A percentile compares a stretch with the other conserved stretches of the same genome.
phyloP scores from a whole-genome alignment of 2,797 vertebrate species.

The Poeciliopsis paucimaculata region DNA sequence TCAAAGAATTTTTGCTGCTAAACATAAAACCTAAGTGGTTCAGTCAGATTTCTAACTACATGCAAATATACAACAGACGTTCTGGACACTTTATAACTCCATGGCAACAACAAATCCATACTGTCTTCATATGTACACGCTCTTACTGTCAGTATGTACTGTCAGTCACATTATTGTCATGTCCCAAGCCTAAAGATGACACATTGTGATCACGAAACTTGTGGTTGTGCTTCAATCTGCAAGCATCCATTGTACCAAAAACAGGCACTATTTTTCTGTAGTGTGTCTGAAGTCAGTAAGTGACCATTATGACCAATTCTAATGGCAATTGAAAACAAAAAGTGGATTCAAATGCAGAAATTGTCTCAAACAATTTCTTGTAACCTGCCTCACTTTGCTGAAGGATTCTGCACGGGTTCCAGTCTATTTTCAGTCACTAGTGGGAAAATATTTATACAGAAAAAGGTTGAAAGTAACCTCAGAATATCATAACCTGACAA shows the following conservation, averaged over 20 bases:
- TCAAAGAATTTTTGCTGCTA: conserved; percentile 2
- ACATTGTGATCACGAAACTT: conserved; percentile 4
- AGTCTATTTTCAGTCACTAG: background rate
- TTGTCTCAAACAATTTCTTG: background rate
- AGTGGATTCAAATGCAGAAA: background rate
- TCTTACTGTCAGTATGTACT: conserved; percentile 13
- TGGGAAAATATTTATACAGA: background rate
- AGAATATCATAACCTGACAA: background rate
- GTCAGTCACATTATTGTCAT: conserved; percentile 7
- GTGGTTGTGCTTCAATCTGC: background rate
- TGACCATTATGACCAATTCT: background rate
- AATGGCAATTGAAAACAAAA: background rate
- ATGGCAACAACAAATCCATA: conserved; percentile 19
- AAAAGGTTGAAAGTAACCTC: background rate
- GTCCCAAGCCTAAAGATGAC: conserved; percentile 21
- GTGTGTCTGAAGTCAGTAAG: background rate
- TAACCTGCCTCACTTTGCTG: background rate
- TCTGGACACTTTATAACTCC: conserved; percentile 10
- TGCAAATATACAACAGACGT: conserved; percentile 17
- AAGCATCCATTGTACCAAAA: background rate
- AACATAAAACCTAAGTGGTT: background rate
- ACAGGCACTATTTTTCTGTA: background rate
- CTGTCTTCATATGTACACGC: background rate
- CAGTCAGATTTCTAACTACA: background rate
- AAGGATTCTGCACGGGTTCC: background rate